Evolutionary conservation across 2,797 vertebrate species (phyloP).

Genomic region (Pseudomugil gertrudae): DNA sequence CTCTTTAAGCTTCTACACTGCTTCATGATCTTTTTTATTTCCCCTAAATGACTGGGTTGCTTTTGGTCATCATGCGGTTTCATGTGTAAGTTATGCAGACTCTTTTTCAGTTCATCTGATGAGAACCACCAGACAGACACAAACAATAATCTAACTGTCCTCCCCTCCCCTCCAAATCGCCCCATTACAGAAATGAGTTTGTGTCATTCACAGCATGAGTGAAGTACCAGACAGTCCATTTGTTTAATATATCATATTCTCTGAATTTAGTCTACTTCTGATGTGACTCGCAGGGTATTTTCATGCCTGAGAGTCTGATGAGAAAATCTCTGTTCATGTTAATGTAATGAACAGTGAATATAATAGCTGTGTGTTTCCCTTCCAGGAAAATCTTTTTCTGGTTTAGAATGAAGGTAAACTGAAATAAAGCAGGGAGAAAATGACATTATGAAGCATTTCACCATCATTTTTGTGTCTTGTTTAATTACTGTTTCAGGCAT

Average conservation of each 20-base stretch:
- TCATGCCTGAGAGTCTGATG: background rate
- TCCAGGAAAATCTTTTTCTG: background rate
- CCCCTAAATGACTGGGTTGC: background rate
- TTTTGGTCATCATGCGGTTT: background rate
- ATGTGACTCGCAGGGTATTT: conserved; percentile 4
- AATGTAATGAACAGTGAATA: background rate
- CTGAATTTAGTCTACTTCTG: conserved; percentile 7
- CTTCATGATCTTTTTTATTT: background rate
- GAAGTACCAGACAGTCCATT: conserved; percentile 18
- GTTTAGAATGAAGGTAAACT: conserved; percentile 3
- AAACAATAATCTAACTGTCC: background rate
- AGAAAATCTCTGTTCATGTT: background rate
- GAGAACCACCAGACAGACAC: background rate
- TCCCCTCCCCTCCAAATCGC: conserved; percentile 29
- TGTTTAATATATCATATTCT: conserved; percentile 31
- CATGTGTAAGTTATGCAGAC: conserved; percentile 5
- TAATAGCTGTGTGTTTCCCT: background rate
- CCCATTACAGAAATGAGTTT: conserved; percentile 50
- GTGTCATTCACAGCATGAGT: conserved; percentile 23
- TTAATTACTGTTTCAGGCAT: conserved; percentile 45
- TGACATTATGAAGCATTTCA: conserved; percentile 31
- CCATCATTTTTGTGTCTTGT: conserved; percentile 27
- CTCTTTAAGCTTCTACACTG: background rate
- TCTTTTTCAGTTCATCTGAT: background rate
- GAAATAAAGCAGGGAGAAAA: conserved; percentile 19